A percentile compares a stretch with the other conserved stretches of the same genome.
Evolutionary conservation across 1,140 invertebrate species (phyloP).

Genomic region (Wasmannia auropunctata): DNA sequence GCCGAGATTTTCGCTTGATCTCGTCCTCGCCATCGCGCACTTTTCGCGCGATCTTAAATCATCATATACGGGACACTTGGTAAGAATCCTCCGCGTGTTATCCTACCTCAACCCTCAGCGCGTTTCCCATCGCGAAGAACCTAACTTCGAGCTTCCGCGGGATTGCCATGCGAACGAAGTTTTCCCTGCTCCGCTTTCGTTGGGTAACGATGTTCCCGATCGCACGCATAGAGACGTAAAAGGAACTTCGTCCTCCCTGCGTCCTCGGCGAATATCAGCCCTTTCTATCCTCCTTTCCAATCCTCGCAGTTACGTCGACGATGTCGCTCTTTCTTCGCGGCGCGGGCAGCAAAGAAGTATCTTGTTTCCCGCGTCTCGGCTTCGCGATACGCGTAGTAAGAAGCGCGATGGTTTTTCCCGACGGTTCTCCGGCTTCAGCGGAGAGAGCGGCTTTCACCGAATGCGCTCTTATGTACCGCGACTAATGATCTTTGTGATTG

Average conservation of each 20-base stretch:
- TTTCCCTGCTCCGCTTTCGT: constrained; percentile 19
- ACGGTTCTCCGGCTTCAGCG: not conserved
- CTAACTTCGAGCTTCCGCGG: constrained; percentile 20
- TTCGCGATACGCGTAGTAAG: constrained; percentile 14
- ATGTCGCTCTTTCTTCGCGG: not conserved
- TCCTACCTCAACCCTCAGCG: not conserved
- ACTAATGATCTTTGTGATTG: constrained; percentile 55
- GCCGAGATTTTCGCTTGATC: not conserved
- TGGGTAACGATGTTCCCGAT: constrained; percentile 32
- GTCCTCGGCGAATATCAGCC: not conserved
- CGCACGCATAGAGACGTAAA: not conserved
- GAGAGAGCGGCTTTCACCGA: constrained; percentile 15
- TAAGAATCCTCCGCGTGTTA: constrained; percentile 22
- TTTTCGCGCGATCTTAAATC: constrained; percentile 19
- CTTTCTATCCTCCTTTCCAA: not conserved
- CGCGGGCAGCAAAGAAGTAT: not conserved
- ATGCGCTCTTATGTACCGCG: constrained; percentile 11
- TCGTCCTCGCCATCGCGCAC: not conserved
- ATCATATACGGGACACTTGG: not conserved
- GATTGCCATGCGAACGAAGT: constrained; percentile 38
- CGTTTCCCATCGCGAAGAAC: not conserved
- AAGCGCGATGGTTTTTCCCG: not conserved
- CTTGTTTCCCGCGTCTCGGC: constrained; percentile 6
- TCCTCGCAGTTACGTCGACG: constrained; percentile 13
- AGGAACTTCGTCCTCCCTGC: constrained; percentile 17